A percentile compares a stretch with the other conserved stretches of the same genome.
Conservation (phyloP, 1,140 invertebrate species). For the Conopomorpha cramerella region DNA sequence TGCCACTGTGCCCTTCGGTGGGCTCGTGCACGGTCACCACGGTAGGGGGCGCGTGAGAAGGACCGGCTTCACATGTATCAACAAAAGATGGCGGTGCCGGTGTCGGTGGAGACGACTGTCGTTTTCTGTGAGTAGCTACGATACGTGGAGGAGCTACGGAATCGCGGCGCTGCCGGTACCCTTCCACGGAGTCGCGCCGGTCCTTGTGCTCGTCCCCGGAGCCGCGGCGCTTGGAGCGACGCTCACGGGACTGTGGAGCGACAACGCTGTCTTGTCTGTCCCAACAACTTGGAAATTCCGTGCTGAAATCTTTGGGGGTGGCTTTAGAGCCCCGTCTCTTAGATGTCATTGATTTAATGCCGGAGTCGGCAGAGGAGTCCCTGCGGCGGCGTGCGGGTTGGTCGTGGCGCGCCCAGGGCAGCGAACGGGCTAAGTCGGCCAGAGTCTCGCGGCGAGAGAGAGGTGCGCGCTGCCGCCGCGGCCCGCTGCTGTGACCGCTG, state of each 20-base stretch:
- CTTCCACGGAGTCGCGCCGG: constrained; percentile 45
- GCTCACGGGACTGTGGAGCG: constrained; percentile 41
- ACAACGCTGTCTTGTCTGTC: constrained; percentile 64
- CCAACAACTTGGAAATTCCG: constrained; percentile 74
- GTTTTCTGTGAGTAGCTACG: constrained; percentile 65
- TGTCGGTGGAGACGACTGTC: constrained; percentile 65
- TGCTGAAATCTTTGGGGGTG: constrained; percentile 69
- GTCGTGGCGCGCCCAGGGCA: constrained; percentile 72
- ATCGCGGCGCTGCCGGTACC: constrained; percentile 63
- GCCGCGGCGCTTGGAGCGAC: constrained; percentile 57
- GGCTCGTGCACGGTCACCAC: constrained; percentile 47
- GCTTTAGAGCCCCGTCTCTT: constrained; percentile 72
- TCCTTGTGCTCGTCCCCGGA: constrained; percentile 53
- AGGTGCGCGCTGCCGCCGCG: constrained; percentile 67
- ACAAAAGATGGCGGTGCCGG: constrained; percentile 75
- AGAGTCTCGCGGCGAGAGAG: constrained; percentile 81
- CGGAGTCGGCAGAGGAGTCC: constrained; percentile 82
- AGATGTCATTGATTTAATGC: constrained; percentile 74
- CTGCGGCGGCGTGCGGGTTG: constrained; percentile 68
- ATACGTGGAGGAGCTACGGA: constrained; percentile 66
- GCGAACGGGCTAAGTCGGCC: constrained; percentile 76
- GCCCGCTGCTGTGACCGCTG: constrained; percentile 66
- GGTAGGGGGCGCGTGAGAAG: constrained; percentile 54
- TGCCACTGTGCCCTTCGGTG: constrained; percentile 63
- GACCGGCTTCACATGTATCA: constrained; percentile 71